Base-by-base conservation (phyloP, 2,113 vertebrate genomes). In the Picathartes gymnocephalus region DNA sequence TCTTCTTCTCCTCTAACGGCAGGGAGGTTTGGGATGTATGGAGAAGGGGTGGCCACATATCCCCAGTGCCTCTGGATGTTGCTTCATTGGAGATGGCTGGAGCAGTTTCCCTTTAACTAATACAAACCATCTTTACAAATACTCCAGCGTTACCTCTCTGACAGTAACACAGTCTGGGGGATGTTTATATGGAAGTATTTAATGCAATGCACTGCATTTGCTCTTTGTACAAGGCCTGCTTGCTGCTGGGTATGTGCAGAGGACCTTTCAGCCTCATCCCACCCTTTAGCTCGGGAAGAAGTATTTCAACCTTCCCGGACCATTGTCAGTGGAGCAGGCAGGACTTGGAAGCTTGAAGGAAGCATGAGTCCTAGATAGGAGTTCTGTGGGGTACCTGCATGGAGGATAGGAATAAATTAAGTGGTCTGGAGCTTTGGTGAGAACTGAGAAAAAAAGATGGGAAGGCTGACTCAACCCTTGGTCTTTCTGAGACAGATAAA, bases 401-500 rank as follows among this genome's bases (percentile, higher is more conserved):
- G 48, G 45, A 84, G 13, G 30, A 73, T 15, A 54, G 70, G 57
- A 69, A 64, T 81, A 74, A 92, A 72, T 74, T 51, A 57, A 51
- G 23, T 13, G 21, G 37, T 82, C 88, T 90, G 82, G 48, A 1
- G 4, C 44, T 79, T 88, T 21, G 78, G 82, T 83, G 80, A 77
- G 60, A 95, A 58, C 42, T 74, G 25, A 68, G 54, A 60, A 92
- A 60, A 90, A 76, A 79, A 86, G 47, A 91, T 69, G 76, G 17
- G 33, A 79, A 76, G 56, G 82, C n/a, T 48, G 79, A 78, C 33
- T 92, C 56, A 76, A 61, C 33, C 50, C 74, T 91, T 93, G 90
- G 60, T 88, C 81, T 66, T 95, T 85, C 57, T 42, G 72, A 91
- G 82, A 45, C 39, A 77, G 72, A 93, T 88, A 94, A 91, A 92